phyloP scores from a whole-genome alignment of 2,888 invertebrate genomes.

The Euspilapteryx auroguttella region DNA sequence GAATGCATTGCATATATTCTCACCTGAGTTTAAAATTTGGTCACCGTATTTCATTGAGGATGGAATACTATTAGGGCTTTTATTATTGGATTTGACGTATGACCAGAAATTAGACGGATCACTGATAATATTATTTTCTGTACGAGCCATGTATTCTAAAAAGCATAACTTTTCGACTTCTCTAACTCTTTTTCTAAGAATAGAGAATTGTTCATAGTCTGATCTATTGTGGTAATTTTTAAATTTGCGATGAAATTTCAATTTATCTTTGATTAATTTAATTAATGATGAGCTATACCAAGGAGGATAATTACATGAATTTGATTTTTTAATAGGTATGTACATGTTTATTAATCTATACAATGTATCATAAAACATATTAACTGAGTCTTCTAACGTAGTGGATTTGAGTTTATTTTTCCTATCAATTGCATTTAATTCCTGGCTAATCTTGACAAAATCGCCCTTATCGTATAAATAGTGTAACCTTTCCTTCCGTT shows the following conservation, averaged over 20 bases:
- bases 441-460: background rate
- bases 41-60: too few relatives aligned
- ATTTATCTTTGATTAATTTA: background rate
- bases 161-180: too few relatives aligned
- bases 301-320: background rate
- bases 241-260: background rate
- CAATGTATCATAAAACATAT: background rate
- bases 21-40: background rate
- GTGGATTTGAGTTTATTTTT: background rate
- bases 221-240: background rate
- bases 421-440: background rate
- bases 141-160: too few relatives aligned
- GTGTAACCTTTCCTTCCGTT: background rate
- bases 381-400: background rate
- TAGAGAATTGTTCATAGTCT: background rate
- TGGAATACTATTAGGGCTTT: too few relatives aligned
- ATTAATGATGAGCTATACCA: background rate
- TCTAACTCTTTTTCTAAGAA: background rate
- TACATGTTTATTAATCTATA: background rate
- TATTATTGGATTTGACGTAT: too few relatives aligned
- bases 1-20: background rate
- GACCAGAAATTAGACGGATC: too few relatives aligned
- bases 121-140: too few relatives aligned
- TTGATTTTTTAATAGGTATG: background rate
- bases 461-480: background rate